Evolutionary conservation across 2,113 vertebrate genomes (phyloP), one percentile per base, ranked within the genome.

Genomic region (Engystomops pustulosus): DNA sequence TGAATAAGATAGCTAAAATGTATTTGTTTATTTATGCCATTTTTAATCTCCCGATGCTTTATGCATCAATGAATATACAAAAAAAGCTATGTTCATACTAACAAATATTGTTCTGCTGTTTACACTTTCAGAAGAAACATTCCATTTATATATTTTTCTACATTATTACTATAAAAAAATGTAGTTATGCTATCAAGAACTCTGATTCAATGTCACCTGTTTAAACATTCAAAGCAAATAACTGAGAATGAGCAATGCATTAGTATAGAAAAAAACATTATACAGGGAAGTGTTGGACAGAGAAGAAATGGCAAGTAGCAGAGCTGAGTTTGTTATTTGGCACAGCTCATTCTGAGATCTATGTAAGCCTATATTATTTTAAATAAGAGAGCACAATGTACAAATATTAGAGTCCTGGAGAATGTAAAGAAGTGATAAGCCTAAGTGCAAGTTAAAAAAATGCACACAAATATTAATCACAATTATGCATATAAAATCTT

Each of bases 41-140:
- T 89, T 90, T 90, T 90, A 90, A 88, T 90, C 89, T 90, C 90
- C 86, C 79, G 83, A 87, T 90, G 87, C 86, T 92, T 92, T 93
- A 90, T 89, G 90, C 92, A 89, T 84, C 89, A 88, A 88, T 91
- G 92, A 92, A 89, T 92, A 88, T 90, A 92, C 87, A 27, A 58
- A 79, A 79, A 77, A 62, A 44, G 14, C 23, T 78, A 55, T 53
- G 77, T 79, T 85, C 62, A 79, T 79, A 74, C 44, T 45, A 62
- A 79, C 49, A 55, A 23, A 79, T 78, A 85, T 79, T 70, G 74
- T 79, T 85, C 65, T 68, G 47, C 60, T 69, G 30, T 51, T 85
- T 70, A 78, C 51, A 83, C 45, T 78, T 47, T 55, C 8, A 79
- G 44, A 41, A 30, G 70, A 85, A 79, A 85, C 75, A 79, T 55